Evolutionary conservation across 92 coral and sea anemone species (phyloP).

Genomic region (Pocillopora meandrina): DNA sequence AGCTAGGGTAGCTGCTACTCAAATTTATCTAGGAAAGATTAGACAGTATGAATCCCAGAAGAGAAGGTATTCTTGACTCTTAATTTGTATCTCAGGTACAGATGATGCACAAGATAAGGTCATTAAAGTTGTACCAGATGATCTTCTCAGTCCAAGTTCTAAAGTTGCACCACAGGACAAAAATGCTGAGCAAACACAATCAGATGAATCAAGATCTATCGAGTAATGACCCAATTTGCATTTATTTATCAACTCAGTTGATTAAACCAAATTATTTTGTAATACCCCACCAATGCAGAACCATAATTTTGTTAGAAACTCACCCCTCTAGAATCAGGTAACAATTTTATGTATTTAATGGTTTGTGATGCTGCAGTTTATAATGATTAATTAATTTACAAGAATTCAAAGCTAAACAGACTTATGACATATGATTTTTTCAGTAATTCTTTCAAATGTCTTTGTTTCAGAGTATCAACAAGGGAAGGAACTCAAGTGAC

Average conservation of each 20-base stretch:
- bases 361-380: no score
- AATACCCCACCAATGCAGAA: neutral
- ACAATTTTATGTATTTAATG: no score
- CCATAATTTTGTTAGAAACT: no score
- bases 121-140: constrained; percentile 72
- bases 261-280: neutral
- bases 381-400: no score
- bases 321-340: no score
- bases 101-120: constrained; percentile 78
- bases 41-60: no score
- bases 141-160: constrained; percentile 72
- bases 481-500: constrained; percentile 5
- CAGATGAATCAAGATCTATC: constrained; percentile 22
- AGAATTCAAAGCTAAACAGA: no score
- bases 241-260: no score
- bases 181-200: neutral
- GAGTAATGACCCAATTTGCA: constrained; percentile 1
- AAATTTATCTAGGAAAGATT: no score
- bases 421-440: no score
- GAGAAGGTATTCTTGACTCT: no score
- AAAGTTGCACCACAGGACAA: constrained; percentile 30
- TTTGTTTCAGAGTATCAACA: constrained; percentile 17
- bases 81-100: neutral
- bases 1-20: no score
- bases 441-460: neutral